These are phyloP conservation scores for Lasioglossum lativentre DNA, from an alignment of 2,888 invertebrate genomes.

Conservation along the genomic window DNA sequence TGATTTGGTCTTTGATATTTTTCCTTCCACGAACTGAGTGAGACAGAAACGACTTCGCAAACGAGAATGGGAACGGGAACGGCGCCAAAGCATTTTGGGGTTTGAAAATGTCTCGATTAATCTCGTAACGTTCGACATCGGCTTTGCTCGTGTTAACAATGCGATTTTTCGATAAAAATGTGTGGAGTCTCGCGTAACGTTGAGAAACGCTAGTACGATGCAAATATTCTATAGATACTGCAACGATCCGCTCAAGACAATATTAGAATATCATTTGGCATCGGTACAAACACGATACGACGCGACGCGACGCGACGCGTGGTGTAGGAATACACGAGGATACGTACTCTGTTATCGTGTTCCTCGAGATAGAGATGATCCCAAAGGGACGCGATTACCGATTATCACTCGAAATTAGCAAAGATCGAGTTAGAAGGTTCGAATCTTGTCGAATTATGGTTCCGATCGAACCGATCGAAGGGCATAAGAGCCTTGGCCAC, in stretches of 20 bases:
- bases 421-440: constrained; percentile 53
- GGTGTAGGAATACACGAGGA: background rate
- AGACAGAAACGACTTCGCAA: background rate
- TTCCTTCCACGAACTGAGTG: background rate
- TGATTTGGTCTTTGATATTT: background rate
- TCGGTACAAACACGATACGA: too few relatives aligned
- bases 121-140: background rate
- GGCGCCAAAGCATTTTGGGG: background rate
- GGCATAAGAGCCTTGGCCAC: constrained; percentile 44
- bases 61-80: background rate
- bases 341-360: background rate
- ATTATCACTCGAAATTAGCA: constrained; percentile 51
- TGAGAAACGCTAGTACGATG: too few relatives aligned
- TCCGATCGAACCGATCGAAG: constrained; percentile 57
- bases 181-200: too few relatives aligned
- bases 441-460: constrained; percentile 55
- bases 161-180: background rate
- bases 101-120: background rate
- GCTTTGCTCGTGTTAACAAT: background rate
- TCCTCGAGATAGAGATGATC: constrained; percentile 52
- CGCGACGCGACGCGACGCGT: too few relatives aligned
- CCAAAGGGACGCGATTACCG: constrained; percentile 25
- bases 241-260: too few relatives aligned
- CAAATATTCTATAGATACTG: background rate
- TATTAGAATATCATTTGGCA: too few relatives aligned